Base-by-base conservation (phyloP, 2,888 invertebrate species). In the Ferrisia virgata region DNA sequence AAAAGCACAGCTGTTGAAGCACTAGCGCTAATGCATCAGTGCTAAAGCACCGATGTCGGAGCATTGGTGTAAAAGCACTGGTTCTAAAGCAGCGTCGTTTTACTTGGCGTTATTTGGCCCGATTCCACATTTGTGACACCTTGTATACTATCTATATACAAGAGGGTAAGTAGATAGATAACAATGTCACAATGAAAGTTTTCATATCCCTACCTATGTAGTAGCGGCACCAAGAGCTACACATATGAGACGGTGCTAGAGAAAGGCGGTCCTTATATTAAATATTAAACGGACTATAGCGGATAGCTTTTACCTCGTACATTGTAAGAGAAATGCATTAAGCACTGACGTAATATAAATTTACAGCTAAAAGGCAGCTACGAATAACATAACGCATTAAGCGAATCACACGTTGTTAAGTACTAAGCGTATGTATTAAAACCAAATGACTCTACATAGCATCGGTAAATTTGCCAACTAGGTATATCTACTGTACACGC, bases 321-420 rank as follows among this genome's bases (percentile, higher is more conserved):
- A 72, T n/a, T 72, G 72, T 72, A 72, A 33, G 33, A 31, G 72
- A 72, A 72, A 72, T 72, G 72, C 72, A 72, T 72, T 72, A 72
- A 72, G 72, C 72, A 33, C 72, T 72, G 72, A 72, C 72, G 72
- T 72, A 72, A 72, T 72, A 72, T 72, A 72, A 72, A 72, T 72
- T 72, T 72, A 72, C 72, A 72, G 72, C 72, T 72, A 72, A 72
- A 72, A 72, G n/a, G n/a, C n/a, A n/a, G 72, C 72, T 33, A 72
- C 72, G 72, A 72, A 72, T 72, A 72, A 72, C 72, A 72, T 72
- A 72, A 72, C 72, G 72, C 72, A 72, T 72, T 72, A 72, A 72
- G 72, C 72, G 72, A 72, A 72, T 72, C 72, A 72, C 72, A 72
- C 72, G 72, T 72, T 72, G 72, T 72, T 72, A 72, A 72, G 72